Base-by-base conservation (phyloP, 2,113 vertebrate genomes). In the Apteryx owenii region DNA sequence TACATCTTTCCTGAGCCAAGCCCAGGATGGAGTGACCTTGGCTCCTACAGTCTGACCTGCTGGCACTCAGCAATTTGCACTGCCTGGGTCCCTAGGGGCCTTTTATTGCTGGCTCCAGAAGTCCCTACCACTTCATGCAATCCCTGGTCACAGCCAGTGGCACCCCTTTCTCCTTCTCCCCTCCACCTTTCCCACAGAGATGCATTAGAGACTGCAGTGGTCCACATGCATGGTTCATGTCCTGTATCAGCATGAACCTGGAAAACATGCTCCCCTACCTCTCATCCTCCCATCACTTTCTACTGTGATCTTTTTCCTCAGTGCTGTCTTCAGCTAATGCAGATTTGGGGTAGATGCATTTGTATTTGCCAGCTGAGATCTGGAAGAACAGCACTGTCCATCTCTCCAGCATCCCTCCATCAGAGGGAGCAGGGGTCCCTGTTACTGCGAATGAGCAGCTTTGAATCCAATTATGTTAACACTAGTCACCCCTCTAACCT, bases 181-280 rank as follows among this genome's bases (percentile, higher is more conserved):
- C 21, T 70, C 31, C 6, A 1, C 40, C 80, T 46, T 22, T 48
- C 48, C 68, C 40, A 7, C 48, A 18, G 58, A 17, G 21, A 8
- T 17, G 33, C 10, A 9, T 25, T 53, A 2, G 2, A 1, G 2
- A 40, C 21, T 38, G 33, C 10, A 6, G 12, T 4, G 58, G 12
- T 26, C 48, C 10, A 2, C 38, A 12, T 12, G 29, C 10, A 13
- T 26, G 16, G 31, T 21, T 46, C 38, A 12, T 21, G 4, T 20
- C 48, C 16, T 54, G 25, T 54, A 21, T 38, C 17, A 20, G 54
- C 19, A 11, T 2, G 23, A 23, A 25, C 19, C 54, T 44, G 54
- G 46, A 36, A 56, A 25, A 23, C 4, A 18, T 14, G 1, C 54
- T 36, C 36, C 31, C 12, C 25, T n/a, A 21, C 14, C 38, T 38